A percentile compares a stretch with the other conserved stretches of the same genome.
Evolutionary conservation across 1,140 invertebrate species (phyloP).

Genomic region (Euschistus heros): DNA sequence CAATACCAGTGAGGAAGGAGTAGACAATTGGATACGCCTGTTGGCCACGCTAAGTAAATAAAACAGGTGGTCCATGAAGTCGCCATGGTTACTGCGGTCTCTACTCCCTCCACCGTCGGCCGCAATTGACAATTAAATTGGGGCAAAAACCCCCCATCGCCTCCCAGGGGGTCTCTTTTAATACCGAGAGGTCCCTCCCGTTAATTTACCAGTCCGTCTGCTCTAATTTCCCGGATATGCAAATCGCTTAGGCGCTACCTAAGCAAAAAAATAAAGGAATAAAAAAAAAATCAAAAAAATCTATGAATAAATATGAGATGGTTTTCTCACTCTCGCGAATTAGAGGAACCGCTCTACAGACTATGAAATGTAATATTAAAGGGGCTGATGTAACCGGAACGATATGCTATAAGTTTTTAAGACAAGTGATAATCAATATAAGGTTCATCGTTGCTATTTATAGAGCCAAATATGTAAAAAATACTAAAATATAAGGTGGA

Average conservation of each 20-base stretch:
- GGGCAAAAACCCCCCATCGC: background rate
- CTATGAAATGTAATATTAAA: too few species aligned
- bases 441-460: too few species aligned
- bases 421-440: too few species aligned
- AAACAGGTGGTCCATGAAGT: background rate
- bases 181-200: background rate
- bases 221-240: constrained; percentile 1
- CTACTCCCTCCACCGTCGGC: background rate
- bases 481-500: too few species aligned
- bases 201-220: constrained; percentile 1
- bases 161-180: background rate
- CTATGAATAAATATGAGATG: constrained; percentile 5
- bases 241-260: background rate
- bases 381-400: too few species aligned
- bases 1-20: too few species aligned
- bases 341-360: too few species aligned
- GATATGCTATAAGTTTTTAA: too few species aligned
- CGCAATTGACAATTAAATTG: constrained; percentile 3
- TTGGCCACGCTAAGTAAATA: background rate
- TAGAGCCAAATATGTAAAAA: too few species aligned
- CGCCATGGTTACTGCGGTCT: background rate
- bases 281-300: background rate
- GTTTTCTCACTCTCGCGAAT: background rate
- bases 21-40: too few species aligned
- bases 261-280: background rate